Evolutionary conservation across 1,140 invertebrate genomes (phyloP).

Genomic region (Diplogasteroides magnus): DNA sequence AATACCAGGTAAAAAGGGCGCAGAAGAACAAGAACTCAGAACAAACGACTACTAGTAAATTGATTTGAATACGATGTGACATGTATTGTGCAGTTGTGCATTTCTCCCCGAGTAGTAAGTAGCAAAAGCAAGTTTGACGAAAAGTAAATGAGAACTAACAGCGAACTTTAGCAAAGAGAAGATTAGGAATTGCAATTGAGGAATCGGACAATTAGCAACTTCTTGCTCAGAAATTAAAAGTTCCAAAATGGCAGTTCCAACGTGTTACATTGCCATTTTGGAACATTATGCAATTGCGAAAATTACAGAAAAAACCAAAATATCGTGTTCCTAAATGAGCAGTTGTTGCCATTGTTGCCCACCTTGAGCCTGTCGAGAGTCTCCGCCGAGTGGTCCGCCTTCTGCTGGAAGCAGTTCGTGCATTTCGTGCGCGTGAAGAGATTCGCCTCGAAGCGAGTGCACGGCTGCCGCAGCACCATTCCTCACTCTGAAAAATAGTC

Average conservation of each 20-base stretch:
- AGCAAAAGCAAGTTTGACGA: too few species aligned
- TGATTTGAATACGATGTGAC: too few species aligned
- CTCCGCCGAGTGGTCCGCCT: background rate
- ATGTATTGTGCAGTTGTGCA: too few species aligned
- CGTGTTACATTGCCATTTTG: background rate
- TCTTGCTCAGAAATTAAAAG: background rate
- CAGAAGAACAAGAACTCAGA: too few species aligned
- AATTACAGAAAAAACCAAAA: background rate
- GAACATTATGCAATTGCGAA: background rate
- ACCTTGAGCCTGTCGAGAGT: background rate
- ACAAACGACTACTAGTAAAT: too few species aligned
- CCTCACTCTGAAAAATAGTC: too few species aligned
- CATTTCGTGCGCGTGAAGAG: background rate
- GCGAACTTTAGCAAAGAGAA: too few species aligned
- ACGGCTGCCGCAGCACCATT: background rate
- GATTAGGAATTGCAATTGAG: background rate
- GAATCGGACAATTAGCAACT: background rate
- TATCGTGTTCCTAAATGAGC: too few species aligned
- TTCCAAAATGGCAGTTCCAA: background rate
- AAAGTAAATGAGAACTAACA: too few species aligned
- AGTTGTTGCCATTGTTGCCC: too few species aligned
- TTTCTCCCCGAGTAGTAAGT: too few species aligned
- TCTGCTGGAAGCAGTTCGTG: background rate
- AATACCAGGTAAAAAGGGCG: too few species aligned
- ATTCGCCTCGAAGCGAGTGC: background rate